Base-by-base conservation (phyloP, 2,888 invertebrate species). In the Cataglyphis altisquamis region DNA sequence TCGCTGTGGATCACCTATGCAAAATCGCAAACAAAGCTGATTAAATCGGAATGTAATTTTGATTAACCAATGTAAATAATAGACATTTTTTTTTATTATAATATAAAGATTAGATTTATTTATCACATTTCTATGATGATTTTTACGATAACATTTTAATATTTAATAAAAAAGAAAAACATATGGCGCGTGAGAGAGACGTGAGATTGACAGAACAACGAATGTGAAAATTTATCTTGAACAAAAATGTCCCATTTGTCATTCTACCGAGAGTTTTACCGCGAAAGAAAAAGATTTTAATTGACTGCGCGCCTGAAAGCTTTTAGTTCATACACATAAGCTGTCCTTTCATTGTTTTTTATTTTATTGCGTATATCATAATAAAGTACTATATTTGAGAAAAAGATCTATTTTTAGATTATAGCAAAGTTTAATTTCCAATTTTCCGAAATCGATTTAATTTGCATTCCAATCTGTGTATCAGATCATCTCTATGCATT, bases 1-100 rank as follows among this genome's bases (percentile, higher is more conserved):
- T 92, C 91, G 77, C 94, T 94, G 77, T 94, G 94, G 55, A 94
- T 93, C 25, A 92, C 91, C 94, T 94, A 83, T 45, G 63, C 73
- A 78, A 21, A 67, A 75, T 81, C 9, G 15, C 72, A 64, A 55
- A 66, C 52, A 70, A 70, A 62, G 36, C 48, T 32, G 32, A 83
- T 81, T 78, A 60, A 25, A 63, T 62, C 25, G n/a, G 2, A 63
- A 67, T 0, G 0, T 39, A 0, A 68, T 45, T 45, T 45, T 32
- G 6, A 48, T 0, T 45, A 8, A 67, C 60, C 10, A 6, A 1
- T 6, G 8, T 78, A 60, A 57, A 78, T 32, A 57, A 57, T 36
- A 29, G n/a, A 80, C 8, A 36, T 45, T 4, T 36, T 41, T 36
- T 1, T 0, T n/a, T 36, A 67, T 10, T 32, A 41, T 3, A 4